Conservation (phyloP, 2,797 vertebrate species). For the Aplochiton taeniatus region DNA sequence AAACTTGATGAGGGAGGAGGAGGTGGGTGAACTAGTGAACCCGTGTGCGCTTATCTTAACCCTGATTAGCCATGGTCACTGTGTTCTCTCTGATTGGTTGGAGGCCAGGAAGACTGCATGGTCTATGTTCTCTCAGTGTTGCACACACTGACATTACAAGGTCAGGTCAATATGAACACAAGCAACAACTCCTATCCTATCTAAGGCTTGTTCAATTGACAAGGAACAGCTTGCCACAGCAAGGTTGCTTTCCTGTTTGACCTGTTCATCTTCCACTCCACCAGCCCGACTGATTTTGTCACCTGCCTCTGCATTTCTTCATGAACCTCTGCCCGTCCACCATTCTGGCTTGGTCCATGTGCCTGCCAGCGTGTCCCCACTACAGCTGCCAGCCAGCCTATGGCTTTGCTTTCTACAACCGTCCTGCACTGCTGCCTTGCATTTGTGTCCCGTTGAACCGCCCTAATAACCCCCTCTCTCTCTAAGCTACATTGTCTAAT, state of each 20-base stretch:
- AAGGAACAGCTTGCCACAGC: too few relatives aligned
- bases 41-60: conserved; percentile 44
- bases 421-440: background rate
- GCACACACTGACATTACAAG: conserved; percentile 29
- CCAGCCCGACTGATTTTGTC: too few relatives aligned
- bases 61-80: conserved; percentile 54
- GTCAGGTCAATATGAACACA: conserved; percentile 19
- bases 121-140: conserved; percentile 36
- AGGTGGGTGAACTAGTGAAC: conserved; percentile 41
- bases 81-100: conserved; percentile 45
- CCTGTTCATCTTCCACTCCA: too few relatives aligned
- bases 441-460: conserved; percentile 42
- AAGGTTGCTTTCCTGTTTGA: too few relatives aligned
- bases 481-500: conserved; percentile 68
- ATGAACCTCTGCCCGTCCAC: too few relatives aligned
- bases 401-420: too few relatives aligned
- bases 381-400: too few relatives aligned
- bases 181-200: background rate
- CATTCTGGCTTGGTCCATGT: background rate
- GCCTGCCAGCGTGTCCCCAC: background rate
- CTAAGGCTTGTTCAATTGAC: too few relatives aligned
- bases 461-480: conserved; percentile 49
- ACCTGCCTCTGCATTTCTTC: too few relatives aligned
- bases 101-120: conserved; percentile 28
- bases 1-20: conserved; percentile 14